Evolutionary conservation across 1,140 invertebrate species (phyloP).

Genomic region (Micrasema minimum): DNA sequence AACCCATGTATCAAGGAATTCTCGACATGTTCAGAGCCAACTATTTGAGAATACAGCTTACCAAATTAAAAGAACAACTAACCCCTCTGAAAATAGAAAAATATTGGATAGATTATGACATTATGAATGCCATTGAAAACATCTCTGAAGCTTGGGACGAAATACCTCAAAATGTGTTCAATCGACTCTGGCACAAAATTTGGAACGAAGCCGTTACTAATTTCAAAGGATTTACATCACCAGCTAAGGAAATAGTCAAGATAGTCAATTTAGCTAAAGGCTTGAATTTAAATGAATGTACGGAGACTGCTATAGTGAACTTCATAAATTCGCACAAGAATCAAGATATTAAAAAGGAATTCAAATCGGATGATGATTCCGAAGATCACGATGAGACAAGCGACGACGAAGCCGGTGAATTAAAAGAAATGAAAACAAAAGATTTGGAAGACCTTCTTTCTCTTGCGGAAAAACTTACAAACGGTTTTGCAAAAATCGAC

Average conservation of each 20-base stretch:
- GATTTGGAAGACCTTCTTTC: slow-evolving; percentile 3
- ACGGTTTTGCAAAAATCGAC: slow-evolving; percentile 21
- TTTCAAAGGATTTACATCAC: not conserved
- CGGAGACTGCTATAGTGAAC: not conserved
- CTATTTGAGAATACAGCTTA: slow-evolving; percentile 55
- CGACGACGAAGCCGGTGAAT: slow-evolving; percentile 8
- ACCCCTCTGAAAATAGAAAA: not conserved
- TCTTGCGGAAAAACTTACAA: not conserved
- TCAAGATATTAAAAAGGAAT: too few relatives aligned
- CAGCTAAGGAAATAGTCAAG: not conserved
- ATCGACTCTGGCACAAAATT: slow-evolving; percentile 49
- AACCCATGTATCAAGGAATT: slow-evolving; percentile 59
- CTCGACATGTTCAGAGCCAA: slow-evolving; percentile 58
- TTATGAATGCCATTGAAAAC: slow-evolving; percentile 51
- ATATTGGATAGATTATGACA: slow-evolving; percentile 46
- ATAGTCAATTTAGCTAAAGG: not conserved
- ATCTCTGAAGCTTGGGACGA: slow-evolving; percentile 49
- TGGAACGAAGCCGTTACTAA: slow-evolving; percentile 27
- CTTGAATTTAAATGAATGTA: not conserved
- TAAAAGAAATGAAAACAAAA: slow-evolving; percentile 12
- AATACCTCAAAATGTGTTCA: slow-evolving; percentile 47
- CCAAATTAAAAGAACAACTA: slow-evolving; percentile 46
- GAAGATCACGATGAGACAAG: not conserved
- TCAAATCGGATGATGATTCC: not conserved
- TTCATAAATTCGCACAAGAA: not conserved